Evolutionary conservation across 2,113 vertebrate genomes (phyloP), one percentile per base, ranked within the genome.

Genomic region (Labeo catla): DNA sequence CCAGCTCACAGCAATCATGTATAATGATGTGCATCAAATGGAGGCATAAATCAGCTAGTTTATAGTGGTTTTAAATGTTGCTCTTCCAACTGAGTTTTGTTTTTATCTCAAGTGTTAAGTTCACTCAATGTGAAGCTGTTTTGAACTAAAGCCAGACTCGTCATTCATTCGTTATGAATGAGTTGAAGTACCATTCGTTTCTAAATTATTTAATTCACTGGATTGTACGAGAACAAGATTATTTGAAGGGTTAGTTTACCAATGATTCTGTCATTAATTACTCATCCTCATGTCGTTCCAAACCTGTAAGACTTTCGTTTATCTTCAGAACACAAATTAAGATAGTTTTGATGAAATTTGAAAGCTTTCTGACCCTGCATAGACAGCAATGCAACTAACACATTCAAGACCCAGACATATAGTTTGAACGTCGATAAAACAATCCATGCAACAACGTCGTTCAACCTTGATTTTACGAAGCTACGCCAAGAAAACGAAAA

Each of bases 181-280:
- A 50, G 47, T 34, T 52, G 49, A 78, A 78, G 50, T 12, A 57
- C 28, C 72, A 74, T 74, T 74, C 45, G 13, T 49, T 74, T 74
- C 45, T 74, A 74, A 74, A 74, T 23, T 13, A 57, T 78, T 78
- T 21, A 39, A 57, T 36, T 59, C 9, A 59, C 15, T 57, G 5
- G 15, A 57, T 59, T 78, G 19, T 78, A 7, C 76, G 34, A 73
- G 19, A 47, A 73, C 70, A 23, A 10, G 43, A 49, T 49, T 74
- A 23, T 49, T 49, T 74, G 23, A 74, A 39, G 39, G 5, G 5
- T 4, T 39, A 39, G 39, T 39, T 39, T 3, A 39, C 5, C 5
- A 39, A 39, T 2, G 5, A 39, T 39, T 39, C 39, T 39, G 39
- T 39, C 3, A 39, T 39, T 39, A 39, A 39, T 39, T 39, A 39